Conservation (phyloP, 35 echinoderm and acorn worm species). For the Acanthaster planci region DNA sequence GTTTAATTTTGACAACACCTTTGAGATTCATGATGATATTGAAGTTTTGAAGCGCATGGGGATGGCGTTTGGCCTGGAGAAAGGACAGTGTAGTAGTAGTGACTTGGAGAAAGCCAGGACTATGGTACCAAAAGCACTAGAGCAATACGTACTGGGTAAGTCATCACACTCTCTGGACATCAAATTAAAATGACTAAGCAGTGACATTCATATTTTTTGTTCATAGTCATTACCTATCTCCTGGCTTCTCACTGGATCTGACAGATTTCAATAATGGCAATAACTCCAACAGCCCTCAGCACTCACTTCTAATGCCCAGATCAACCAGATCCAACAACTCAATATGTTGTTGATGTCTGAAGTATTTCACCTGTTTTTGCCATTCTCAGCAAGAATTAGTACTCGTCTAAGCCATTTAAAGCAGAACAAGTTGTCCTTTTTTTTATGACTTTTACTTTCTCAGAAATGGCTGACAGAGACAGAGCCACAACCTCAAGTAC, state of each 20-base stretch:
- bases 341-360: no score
- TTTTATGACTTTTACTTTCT: conserved; percentile 9
- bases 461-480: conserved; percentile 91
- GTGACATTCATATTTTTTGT: not conserved
- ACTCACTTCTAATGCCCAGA: no score
- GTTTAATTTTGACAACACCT: conserved; percentile 95
- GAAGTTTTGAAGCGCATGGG: conserved; percentile 98
- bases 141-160: conserved; percentile 89
- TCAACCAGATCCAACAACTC: no score
- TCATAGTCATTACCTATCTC: no score
- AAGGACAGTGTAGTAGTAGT: conserved; percentile 64
- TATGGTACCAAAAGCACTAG: conserved; percentile 93
- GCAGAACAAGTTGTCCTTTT: conserved; percentile 5
- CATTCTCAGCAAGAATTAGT: no score
- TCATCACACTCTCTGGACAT: not conserved
- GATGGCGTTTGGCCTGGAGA: conserved; percentile 89
- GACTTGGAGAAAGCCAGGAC: conserved; percentile 75
- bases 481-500: conserved; percentile 70
- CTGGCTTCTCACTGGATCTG: no score
- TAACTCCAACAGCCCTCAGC: no score
- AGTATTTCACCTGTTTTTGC: no score
- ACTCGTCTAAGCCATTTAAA: no score
- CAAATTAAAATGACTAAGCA: no score
- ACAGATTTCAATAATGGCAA: no score
- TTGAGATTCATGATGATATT: conserved; percentile 98